These are phyloP conservation scores for Manduca sexta DNA, from an alignment of 1,140 invertebrate genomes.

Conservation along the genomic window DNA sequence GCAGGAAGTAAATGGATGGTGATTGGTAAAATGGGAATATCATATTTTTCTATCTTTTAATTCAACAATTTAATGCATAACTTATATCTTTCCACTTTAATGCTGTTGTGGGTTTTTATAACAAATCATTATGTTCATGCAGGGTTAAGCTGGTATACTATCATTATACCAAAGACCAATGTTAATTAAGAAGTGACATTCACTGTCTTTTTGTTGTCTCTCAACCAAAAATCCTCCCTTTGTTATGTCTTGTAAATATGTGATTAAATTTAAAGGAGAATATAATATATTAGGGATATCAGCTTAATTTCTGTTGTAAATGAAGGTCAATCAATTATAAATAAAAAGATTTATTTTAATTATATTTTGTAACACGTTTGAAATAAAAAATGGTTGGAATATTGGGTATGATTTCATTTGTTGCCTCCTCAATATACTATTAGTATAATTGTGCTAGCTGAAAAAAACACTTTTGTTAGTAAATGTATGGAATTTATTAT, in stretches of 20 bases:
- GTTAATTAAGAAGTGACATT: too few species aligned
- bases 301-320: constrained; percentile 40
- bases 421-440: background rate
- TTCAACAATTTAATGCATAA: too few species aligned
- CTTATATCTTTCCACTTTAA: background rate
- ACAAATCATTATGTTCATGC: background rate
- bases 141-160: constrained; percentile 13
- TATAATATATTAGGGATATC: constrained; percentile 14
- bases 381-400: constrained; percentile 44
- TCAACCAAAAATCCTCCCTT: background rate
- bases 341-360: constrained; percentile 44
- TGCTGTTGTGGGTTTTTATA: too few species aligned
- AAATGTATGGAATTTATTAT: too few species aligned
- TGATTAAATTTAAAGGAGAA: constrained; percentile 2
- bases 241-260: background rate
- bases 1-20: too few species aligned
- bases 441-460: constrained; percentile 1
- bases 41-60: too few species aligned
- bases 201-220: constrained; percentile 3
- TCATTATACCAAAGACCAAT: constrained; percentile 18
- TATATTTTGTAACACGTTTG: constrained; percentile 55
- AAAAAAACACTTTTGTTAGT: background rate
- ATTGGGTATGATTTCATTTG: background rate
- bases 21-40: too few species aligned
- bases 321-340: constrained; percentile 33